A percentile compares a stretch with the other conserved stretches of the same genome.
Evolutionary conservation across 2,113 vertebrate species (phyloP).

Genomic region (Barbus barbus): DNA sequence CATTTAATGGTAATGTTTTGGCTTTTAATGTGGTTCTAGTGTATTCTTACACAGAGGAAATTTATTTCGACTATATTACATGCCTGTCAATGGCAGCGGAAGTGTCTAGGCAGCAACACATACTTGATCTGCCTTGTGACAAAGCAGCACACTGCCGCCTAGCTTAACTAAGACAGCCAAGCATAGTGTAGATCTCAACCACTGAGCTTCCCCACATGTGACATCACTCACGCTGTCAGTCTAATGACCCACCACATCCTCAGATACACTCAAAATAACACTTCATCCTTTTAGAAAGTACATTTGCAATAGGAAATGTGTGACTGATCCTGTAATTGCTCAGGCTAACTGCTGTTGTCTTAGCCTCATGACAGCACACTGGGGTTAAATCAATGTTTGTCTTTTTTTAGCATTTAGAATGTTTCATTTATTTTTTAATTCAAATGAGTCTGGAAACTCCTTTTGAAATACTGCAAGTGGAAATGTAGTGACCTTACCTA

Average conservation of each 20-base stretch:
- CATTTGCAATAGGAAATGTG: conserved; percentile 15
- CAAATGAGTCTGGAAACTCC: not conserved
- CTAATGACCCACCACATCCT: conserved; percentile 16
- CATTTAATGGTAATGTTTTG: not conserved
- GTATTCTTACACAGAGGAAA: not conserved
- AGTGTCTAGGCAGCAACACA: conserved; percentile 28
- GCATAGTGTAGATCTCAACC: conserved; percentile 17
- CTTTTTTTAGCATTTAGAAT: not conserved
- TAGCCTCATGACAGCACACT: not conserved
- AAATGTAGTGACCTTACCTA: not conserved
- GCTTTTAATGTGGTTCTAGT: not conserved
- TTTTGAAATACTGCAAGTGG: not conserved
- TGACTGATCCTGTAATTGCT: conserved; percentile 27
- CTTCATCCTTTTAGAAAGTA: conserved; percentile 7
- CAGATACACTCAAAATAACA: conserved; percentile 25
- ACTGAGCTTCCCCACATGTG: not conserved
- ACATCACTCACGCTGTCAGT: conserved; percentile 30
- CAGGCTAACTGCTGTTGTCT: conserved; percentile 33
- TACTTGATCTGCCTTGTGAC: conserved; percentile 29
- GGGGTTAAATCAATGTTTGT: not conserved
- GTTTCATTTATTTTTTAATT: not conserved
- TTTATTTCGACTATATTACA: conserved; percentile 48
- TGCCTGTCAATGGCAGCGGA: conserved; percentile 50
- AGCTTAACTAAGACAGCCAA: not conserved
- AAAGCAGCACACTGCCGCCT: not conserved